Percentiles rank a stretch among this genome's conserved stretches.
These are phyloP conservation scores for Drosophila mettleri DNA, from an alignment of 2,888 invertebrate species.

Conservation along the genomic window DNA sequence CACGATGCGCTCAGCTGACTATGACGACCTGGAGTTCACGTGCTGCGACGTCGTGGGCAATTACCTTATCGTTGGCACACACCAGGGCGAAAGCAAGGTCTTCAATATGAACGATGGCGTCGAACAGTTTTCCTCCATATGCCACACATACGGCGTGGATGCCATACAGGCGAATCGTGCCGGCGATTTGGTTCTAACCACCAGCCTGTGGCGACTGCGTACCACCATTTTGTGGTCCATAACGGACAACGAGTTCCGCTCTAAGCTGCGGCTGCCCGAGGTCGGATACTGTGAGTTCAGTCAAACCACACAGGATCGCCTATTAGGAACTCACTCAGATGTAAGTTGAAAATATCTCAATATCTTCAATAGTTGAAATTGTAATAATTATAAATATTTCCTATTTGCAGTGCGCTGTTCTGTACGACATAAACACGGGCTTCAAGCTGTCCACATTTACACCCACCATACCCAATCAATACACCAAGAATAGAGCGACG, in stretches of 20 bases:
- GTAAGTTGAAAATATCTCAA: conserved; percentile 61
- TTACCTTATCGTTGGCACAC: conserved; percentile 93
- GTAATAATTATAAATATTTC: background rate
- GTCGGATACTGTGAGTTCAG: conserved; percentile 97
- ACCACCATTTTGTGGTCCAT: conserved; percentile 86
- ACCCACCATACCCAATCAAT: conserved; percentile 95
- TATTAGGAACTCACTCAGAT: conserved; percentile 95
- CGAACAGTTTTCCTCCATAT: conserved; percentile 91
- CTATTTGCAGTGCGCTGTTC: conserved; percentile 84
- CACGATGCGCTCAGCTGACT: conserved; percentile 87
- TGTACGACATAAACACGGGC: conserved; percentile 95
- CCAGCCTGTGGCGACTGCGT: conserved; percentile 94
- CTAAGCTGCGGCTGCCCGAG: conserved; percentile 90
- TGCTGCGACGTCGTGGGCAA: conserved; percentile 88
- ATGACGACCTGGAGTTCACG: conserved; percentile 90
- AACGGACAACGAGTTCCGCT: conserved; percentile 82
- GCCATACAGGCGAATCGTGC: conserved; percentile 91
- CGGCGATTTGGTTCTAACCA: conserved; percentile 92
- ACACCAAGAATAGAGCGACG: conserved; percentile 96
- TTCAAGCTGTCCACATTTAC: conserved; percentile 90
- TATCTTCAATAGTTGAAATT: background rate
- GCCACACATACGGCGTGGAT: conserved; percentile 95
- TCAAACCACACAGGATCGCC: conserved; percentile 92
- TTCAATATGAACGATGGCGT: conserved; percentile 93
- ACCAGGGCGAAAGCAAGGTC: conserved; percentile 94